These are phyloP conservation scores for Pangasianodon hypophthalmus DNA, from an alignment of 2,113 vertebrate genomes.

Conservation along the genomic window DNA sequence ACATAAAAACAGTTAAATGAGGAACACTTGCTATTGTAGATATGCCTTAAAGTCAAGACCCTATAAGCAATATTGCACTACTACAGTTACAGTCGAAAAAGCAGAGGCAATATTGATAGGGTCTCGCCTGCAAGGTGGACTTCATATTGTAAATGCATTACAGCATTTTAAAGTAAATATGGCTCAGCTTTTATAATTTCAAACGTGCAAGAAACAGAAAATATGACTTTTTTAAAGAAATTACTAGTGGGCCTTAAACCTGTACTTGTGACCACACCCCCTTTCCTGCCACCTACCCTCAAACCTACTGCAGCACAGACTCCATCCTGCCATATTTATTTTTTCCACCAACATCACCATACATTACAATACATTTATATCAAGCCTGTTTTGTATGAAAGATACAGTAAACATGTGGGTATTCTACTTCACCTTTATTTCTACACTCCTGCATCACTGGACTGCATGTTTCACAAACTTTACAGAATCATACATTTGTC, in stretches of 20 bases:
- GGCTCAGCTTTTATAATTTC: not conserved
- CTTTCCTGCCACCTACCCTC: not conserved
- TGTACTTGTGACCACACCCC: constrained; percentile 13
- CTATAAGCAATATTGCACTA: constrained; percentile 99
- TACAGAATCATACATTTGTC: not conserved
- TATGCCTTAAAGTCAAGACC: constrained; percentile 85
- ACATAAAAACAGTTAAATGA: not conserved
- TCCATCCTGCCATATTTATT: constrained; percentile 6
- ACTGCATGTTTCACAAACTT: not conserved
- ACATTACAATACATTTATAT: not conserved
- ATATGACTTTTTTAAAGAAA: not conserved
- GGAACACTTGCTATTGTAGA: constrained; percentile 39
- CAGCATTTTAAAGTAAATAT: constrained; percentile 32
- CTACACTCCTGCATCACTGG: not conserved
- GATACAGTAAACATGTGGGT: not conserved
- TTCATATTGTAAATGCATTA: not conserved
- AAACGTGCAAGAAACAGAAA: not conserved
- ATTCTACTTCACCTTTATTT: not conserved
- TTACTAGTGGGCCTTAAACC: constrained; percentile 2
- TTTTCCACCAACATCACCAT: not conserved
- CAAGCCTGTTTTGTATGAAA: not conserved
- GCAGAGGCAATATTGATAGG: constrained; percentile 97
- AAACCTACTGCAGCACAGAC: not conserved
- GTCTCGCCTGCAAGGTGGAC: constrained; percentile 79
- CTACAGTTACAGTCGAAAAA: constrained; percentile 81